A percentile compares a stretch with the other conserved stretches of the same genome.
phyloP scores from a whole-genome alignment of 2,888 invertebrate genomes.

The Oscheius myriophilus region DNA sequence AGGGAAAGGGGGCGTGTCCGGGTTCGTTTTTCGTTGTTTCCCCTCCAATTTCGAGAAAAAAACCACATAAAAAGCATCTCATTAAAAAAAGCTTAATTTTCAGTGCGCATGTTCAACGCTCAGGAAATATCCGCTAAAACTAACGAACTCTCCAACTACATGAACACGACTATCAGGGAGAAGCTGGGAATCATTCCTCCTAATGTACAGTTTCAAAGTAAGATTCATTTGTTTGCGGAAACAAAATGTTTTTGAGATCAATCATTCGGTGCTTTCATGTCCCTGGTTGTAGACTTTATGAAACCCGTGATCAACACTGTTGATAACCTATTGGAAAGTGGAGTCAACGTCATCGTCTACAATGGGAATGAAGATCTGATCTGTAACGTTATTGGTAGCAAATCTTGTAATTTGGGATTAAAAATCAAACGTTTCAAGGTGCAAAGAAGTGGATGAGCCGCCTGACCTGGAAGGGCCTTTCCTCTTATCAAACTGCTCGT shows the following conservation, averaged over 20 bases:
- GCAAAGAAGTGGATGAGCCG: conserved; percentile 82
- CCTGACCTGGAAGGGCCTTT: conserved; percentile 78
- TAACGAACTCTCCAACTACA: conserved; percentile 74
- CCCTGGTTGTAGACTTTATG: conserved; percentile 81
- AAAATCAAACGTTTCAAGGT: conserved; percentile 71
- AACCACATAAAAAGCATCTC: no score
- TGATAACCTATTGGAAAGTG: conserved; percentile 49
- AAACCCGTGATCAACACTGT: conserved; percentile 79
- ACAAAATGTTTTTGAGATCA: conserved; percentile 70
- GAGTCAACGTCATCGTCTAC: conserved; percentile 79
- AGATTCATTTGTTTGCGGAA: no score
- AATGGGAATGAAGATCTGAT: conserved; percentile 86
- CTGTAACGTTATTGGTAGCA: conserved; percentile 81
- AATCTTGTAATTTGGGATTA: no score
- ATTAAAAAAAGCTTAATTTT: no score
- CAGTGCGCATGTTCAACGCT: conserved; percentile 50
- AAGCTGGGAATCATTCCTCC: conserved; percentile 78
- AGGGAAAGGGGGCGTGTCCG: no score
- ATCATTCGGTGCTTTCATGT: conserved; percentile 76
- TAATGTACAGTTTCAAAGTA: conserved; percentile 78
- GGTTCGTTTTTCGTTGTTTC: no score
- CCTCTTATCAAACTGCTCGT: conserved; percentile 75
- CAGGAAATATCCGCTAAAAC: conserved; percentile 55
- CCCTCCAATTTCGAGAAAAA: no score
- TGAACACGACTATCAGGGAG: conserved; percentile 78